phyloP scores from a whole-genome alignment of 2,113 vertebrate genomes.

The Prolemur simus region DNA sequence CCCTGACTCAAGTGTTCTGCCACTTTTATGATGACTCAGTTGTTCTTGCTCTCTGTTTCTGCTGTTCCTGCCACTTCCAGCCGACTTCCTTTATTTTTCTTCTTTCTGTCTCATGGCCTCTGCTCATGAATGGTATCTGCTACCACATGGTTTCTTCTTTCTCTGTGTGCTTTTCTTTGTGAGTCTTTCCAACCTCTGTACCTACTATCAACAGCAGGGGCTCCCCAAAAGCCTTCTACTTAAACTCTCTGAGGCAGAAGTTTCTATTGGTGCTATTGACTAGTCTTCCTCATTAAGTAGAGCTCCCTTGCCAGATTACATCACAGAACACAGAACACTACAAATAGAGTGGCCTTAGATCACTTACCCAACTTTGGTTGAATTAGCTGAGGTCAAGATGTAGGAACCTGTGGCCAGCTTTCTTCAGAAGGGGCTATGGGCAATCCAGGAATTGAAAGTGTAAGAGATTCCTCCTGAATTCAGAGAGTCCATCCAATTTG shows the following conservation, averaged over 20 bases:
- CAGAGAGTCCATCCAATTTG: not conserved
- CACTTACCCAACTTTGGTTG: not conserved
- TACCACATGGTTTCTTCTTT: not conserved
- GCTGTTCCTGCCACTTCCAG: not conserved
- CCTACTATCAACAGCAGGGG: not conserved
- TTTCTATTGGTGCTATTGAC: not conserved
- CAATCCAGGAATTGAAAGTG: not conserved
- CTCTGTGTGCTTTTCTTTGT: not conserved
- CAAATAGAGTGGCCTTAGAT: not conserved
- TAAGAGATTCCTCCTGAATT: not conserved
- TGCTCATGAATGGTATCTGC: not conserved
- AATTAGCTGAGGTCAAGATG: not conserved
- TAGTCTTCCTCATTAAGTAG: not conserved
- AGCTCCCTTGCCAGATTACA: not conserved
- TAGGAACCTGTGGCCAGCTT: not conserved
- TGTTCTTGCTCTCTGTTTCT: not conserved
- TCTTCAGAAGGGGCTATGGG: not conserved
- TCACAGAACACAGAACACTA: not conserved
- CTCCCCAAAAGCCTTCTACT: not conserved
- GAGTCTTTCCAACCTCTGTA: not conserved
- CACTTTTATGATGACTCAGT: not conserved
- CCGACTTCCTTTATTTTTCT: not conserved
- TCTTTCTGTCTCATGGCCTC: not conserved
- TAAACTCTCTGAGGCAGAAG: not conserved
- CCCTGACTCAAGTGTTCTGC: not conserved